Evolutionary conservation across 2,888 invertebrate species (phyloP), one percentile per base, ranked within the genome.

Genomic region (Ochropleura leucogaster): DNA sequence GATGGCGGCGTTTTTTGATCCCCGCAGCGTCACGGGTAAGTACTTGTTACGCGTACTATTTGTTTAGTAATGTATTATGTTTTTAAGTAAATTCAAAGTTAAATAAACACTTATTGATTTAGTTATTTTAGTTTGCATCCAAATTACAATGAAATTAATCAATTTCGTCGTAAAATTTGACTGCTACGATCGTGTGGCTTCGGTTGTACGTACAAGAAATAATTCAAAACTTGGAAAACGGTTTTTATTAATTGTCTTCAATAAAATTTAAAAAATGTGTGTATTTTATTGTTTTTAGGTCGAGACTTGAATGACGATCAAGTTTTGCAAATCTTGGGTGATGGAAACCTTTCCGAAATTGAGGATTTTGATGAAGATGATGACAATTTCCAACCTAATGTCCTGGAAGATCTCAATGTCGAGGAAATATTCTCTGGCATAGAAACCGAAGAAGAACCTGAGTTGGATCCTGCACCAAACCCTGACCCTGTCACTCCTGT

Each of bases 91-190:
- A 44, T 62, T 18, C 9, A 16, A 62, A 62, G 62, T 62, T 62
- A 44, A 62, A 44, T 40, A 18, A 62, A 44, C 62, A 44, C 8
- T 44, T 4, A n/a, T n/a, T 44, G n/a, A n/a, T 42, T 44, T 3
- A n/a, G 62, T 44, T 62, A 44, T 62, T 62, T 62, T 62, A 44
- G 44, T 62, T 44, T 42, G 10, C n/a, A n/a, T n/a, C 18, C n/a
- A 44, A 5, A 62, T 62, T 62, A 8, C 62, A 42, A 18, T 62
- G 62, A 18, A 44, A 62, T 62, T 62, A 62, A 8, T 10, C 44
- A 62, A 62, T 44, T 44, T 62, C n/a, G 62, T 62, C 44, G 62
- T n/a, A 62, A 62, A 62, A 3, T 62, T 62, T 62, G 18, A 44
- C 62, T 62, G 44, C 62, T 62, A 62, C 42, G 44, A 10, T 44